These are phyloP conservation scores for Apis mellifera DNA, from an alignment of 1,140 invertebrate genomes.

Conservation along the genomic window Amel_HAv3.1 CM009940.2:1713501-1714000, in stretches of 20 bases:
- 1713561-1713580: no score
- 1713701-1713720: no score
- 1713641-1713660: no score
- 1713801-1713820: background rate
- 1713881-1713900: constrained; percentile 70
- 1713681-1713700: no score
- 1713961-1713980: constrained; percentile 59
- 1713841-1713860: constrained; percentile 49
- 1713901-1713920: constrained; percentile 60
- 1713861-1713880: constrained; percentile 69
- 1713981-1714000: constrained; percentile 38
- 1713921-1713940: constrained; percentile 68
- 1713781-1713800: background rate
- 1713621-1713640: no score
- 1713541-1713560: no score
- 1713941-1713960: constrained; percentile 67
- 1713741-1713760: background rate
- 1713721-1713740: no score
- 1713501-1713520: no score
- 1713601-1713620: no score
- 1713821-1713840: constrained; percentile 54
- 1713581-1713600: no score
- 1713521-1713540: no score
- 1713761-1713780: background rate
- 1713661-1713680: no score